Conservation (phyloP, 2,113 vertebrate species). For the Oreochromis spilurus region DNA sequence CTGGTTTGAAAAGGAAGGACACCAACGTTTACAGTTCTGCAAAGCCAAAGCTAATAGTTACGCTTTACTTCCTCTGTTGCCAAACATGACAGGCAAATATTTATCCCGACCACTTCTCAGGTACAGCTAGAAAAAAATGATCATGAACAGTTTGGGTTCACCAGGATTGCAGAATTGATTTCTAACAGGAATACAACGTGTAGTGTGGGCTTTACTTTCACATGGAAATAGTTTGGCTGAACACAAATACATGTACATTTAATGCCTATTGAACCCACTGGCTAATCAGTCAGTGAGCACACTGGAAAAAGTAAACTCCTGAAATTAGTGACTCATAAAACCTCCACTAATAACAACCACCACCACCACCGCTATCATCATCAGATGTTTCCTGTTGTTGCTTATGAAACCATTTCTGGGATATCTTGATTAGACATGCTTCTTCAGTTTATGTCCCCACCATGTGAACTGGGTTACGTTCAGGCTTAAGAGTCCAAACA, state of each 20-base stretch:
- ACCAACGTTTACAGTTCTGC: constrained; percentile 3
- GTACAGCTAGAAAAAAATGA: not conserved
- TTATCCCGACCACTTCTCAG: constrained; percentile 29
- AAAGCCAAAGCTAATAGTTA: constrained; percentile 17
- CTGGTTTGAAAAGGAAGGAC: constrained; percentile 1
- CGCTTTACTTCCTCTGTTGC: constrained; percentile 30
- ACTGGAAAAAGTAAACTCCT: not conserved
- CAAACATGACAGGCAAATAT: constrained; percentile 41
- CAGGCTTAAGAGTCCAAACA: not conserved
- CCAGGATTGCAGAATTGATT: not conserved
- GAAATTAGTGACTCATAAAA: not conserved
- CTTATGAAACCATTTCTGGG: not conserved
- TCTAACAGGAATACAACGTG: not conserved
- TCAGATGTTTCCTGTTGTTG: not conserved
- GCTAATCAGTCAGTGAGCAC: not conserved
- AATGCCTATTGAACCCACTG: not conserved
- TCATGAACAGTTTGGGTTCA: not conserved
- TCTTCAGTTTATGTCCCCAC: not conserved
- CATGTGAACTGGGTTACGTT: not conserved
- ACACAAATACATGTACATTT: not conserved
- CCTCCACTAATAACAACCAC: not conserved
- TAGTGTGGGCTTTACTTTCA: not conserved
- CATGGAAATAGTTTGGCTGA: not conserved
- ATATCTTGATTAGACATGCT: not conserved
- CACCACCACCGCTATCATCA: not conserved